Evolutionary conservation across 2,113 vertebrate species (phyloP).

Genomic region (Pteropus alecto): DNA sequence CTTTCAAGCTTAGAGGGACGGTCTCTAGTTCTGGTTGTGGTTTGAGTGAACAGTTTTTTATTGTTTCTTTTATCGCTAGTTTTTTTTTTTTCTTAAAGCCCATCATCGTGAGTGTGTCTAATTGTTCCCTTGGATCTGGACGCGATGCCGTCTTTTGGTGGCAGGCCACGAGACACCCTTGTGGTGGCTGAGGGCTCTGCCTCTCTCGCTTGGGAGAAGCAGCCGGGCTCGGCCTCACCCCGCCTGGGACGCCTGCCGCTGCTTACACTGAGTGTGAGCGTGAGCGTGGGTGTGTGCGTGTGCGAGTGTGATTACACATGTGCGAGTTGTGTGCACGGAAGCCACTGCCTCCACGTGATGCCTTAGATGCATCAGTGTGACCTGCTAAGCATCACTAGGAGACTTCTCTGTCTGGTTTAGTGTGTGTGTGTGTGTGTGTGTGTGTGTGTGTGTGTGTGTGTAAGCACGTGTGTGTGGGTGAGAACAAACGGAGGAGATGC

Average conservation of each 20-base stretch:
- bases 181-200: accelerated
- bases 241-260: not conserved
- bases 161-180: accelerated
- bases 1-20: not conserved
- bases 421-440: not conserved
- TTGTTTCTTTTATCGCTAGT: not conserved
- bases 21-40: not conserved
- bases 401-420: not conserved
- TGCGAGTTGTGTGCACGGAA: not conserved
- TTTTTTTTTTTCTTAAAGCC: not conserved
- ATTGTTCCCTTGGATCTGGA: accelerated
- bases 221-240: accelerated
- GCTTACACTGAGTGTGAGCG: accelerated
- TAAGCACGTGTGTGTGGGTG: not conserved
- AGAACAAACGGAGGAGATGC: not conserved
- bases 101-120: accelerated
- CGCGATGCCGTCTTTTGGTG: not conserved
- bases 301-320: accelerated
- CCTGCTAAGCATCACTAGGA: accelerated
- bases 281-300: accelerated
- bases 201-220: not conserved
- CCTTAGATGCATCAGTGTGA: accelerated
- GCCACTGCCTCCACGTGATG: not conserved
- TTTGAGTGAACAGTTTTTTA: not conserved
- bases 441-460: not conserved